phyloP scores from a whole-genome alignment of 2,888 invertebrate genomes.

The Pheosia gnoma region DNA sequence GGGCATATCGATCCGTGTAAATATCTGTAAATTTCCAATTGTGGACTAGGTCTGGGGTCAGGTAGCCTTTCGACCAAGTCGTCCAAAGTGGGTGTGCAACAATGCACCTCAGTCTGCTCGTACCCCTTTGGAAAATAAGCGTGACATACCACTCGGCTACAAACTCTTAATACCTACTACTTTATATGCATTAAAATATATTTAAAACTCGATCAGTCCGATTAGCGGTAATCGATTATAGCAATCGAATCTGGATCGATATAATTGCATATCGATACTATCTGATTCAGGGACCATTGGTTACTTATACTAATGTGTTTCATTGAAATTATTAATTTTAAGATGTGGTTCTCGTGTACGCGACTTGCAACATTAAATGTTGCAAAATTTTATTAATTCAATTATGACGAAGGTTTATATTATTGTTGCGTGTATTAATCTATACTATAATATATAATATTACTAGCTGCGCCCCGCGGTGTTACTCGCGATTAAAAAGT shows the following conservation, averaged over 20 bases:
- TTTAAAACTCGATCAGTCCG: neutral
- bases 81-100: no score
- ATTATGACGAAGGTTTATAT: no score
- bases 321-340: constrained; percentile 3
- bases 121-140: neutral
- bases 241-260: constrained; percentile 8
- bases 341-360: neutral
- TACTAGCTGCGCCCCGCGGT: no score
- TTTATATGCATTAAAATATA: constrained; percentile 2
- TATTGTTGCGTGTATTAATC: no score
- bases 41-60: no score
- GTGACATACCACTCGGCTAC: neutral
- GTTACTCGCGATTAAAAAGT: no score
- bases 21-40: no score
- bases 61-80: no score
- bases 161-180: no score
- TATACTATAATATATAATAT: no score
- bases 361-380: neutral
- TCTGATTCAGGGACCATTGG: neutral
- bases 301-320: neutral
- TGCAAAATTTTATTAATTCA: no score
- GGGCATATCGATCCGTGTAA: no score
- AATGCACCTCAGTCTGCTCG: neutral
- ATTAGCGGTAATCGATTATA: constrained; percentile 7
- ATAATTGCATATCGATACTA: constrained; percentile 3